phyloP scores from a whole-genome alignment of 2,888 invertebrate genomes.

The Drosophila eohydei region DNA sequence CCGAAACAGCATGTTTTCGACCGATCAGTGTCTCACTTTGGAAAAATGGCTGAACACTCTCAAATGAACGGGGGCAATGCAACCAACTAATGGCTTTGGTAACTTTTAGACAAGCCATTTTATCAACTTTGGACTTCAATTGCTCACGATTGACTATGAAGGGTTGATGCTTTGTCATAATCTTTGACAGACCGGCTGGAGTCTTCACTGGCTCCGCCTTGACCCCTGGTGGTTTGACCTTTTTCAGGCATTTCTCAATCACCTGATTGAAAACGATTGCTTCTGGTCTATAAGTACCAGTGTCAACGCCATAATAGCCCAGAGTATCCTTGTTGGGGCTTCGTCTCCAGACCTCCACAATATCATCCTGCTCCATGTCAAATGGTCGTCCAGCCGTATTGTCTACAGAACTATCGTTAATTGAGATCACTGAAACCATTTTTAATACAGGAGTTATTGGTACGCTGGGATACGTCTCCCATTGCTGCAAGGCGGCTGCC shows the following conservation, averaged over 20 bases:
- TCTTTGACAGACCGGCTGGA: neutral
- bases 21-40: neutral
- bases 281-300: slow-evolving; percentile 2
- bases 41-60: neutral
- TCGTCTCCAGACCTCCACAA: slow-evolving; percentile 46
- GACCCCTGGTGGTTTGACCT: neutral
- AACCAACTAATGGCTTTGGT: slow-evolving; percentile 8
- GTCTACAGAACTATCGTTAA: neutral
- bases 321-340: slow-evolving; percentile 52
- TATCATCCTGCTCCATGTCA: slow-evolving; percentile 17
- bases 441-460: neutral
- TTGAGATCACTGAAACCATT: neutral
- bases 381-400: slow-evolving; percentile 23
- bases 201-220: neutral
- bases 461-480: slow-evolving; percentile 19
- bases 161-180: neutral
- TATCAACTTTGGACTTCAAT: slow-evolving; percentile 21
- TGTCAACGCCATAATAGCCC: slow-evolving; percentile 41
- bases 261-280: slow-evolving; percentile 13
- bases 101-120: slow-evolving; percentile 32
- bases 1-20: neutral
- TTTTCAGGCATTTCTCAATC: slow-evolving; percentile 16
- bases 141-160: slow-evolving; percentile 36
- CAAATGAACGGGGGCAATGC: slow-evolving; percentile 9
- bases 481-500: neutral